Percentiles rank a stretch among this genome's conserved stretches.
These are phyloP conservation scores for Bursaphelenchus mucronatus DNA, from an alignment of 1,140 invertebrate genomes.

Conservation along the genomic window DNA sequence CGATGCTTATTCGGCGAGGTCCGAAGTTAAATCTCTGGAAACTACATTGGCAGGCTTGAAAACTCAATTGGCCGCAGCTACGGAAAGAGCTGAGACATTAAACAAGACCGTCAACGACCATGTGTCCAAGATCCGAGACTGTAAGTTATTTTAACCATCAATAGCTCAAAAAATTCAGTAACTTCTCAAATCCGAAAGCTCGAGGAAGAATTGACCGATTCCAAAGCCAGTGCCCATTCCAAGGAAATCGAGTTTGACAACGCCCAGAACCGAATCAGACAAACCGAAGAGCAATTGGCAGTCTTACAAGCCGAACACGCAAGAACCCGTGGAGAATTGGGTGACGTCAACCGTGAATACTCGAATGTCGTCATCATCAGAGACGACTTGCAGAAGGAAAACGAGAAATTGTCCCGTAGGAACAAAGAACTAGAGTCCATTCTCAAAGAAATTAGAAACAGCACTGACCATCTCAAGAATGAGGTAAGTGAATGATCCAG, in stretches of 20 bases:
- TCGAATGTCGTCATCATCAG: slow-evolving; percentile 44
- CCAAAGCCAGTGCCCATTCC: slow-evolving; percentile 26
- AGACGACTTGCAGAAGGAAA: slow-evolving; percentile 42
- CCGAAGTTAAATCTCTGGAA: slow-evolving; percentile 58
- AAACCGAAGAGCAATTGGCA: slow-evolving; percentile 50
- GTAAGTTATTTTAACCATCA: slow-evolving; percentile 31
- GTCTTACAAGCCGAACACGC: slow-evolving; percentile 43
- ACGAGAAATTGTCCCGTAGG: slow-evolving; percentile 42
- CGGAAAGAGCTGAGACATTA: slow-evolving; percentile 48
- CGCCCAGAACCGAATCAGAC: slow-evolving; percentile 47
- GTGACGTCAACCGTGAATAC: slow-evolving; percentile 45
- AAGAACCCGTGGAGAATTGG: slow-evolving; percentile 48
- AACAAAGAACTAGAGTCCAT: slow-evolving; percentile 42
- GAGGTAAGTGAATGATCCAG: slow-evolving; percentile 32
- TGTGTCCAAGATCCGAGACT: slow-evolving; percentile 54
- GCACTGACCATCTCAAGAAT: slow-evolving; percentile 44
- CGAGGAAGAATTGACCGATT: slow-evolving; percentile 55
- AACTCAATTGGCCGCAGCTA: slow-evolving; percentile 51
- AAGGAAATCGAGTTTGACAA: slow-evolving; percentile 55
- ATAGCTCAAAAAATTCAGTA: slow-evolving; percentile 33
- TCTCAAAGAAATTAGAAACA: slow-evolving; percentile 46
- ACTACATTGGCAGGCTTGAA: slow-evolving; percentile 50
- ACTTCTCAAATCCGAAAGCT: slow-evolving; percentile 52
- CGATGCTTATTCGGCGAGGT: slow-evolving; percentile 52
- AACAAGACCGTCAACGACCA: slow-evolving; percentile 60